Conservation (phyloP, 2,113 vertebrate species). For the Plecturocebus donacophilus region DNA sequence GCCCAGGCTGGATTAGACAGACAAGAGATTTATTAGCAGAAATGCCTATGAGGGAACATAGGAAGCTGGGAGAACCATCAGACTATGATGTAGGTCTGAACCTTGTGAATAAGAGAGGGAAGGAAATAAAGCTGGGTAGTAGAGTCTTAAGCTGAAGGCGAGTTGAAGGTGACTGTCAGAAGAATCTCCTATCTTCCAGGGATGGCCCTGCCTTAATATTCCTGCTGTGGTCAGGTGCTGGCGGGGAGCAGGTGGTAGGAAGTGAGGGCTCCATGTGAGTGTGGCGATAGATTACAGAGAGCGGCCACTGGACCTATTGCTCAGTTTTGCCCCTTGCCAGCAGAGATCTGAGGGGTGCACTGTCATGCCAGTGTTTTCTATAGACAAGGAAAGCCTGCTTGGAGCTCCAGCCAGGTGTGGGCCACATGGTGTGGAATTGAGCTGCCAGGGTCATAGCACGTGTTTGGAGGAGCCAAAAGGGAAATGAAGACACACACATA, state of each 20-base stretch:
- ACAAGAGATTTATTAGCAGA: neutral
- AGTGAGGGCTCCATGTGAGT: neutral
- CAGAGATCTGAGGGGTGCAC: neutral
- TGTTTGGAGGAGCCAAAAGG: neutral
- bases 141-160: neutral
- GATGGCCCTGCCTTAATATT: neutral
- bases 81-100: neutral
- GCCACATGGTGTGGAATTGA: no score
- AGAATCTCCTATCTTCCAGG: neutral
- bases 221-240: neutral
- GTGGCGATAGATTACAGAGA: neutral
- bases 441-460: neutral
- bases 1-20: no score
- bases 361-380: neutral
- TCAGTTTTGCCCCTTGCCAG: neutral
- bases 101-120: neutral
- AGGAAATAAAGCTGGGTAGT: neutral
- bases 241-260: neutral
- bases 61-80: neutral
- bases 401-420: neutral
- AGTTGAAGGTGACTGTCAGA: neutral
- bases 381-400: no score
- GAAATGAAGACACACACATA: neutral
- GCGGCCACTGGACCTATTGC: no score
- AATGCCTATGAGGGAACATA: no score